Evolutionary conservation across 2,888 invertebrate species (phyloP), one percentile per base, ranked within the genome.

Genomic region (Xestia sexstrigata): DNA sequence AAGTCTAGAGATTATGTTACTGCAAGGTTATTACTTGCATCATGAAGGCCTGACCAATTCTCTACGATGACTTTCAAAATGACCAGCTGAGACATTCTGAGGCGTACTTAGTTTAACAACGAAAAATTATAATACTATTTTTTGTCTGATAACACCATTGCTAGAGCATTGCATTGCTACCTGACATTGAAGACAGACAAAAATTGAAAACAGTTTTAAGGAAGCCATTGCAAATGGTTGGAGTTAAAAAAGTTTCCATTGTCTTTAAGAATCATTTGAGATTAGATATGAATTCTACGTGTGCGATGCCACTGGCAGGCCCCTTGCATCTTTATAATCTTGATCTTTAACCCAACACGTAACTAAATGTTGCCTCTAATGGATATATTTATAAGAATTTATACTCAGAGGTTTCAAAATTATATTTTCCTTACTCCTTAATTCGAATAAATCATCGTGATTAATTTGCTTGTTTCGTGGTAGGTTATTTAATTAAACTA

Each of bases 311-410:
- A 69, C 68, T 65, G 65, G n/a, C 67, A 45, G 49, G 45, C 42
- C 49, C 35, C 71, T 67, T 74, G 74, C 70, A 74, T 62, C 74
- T 58, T 55, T 68, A 71, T 65, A 78, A 72, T 82, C 83, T 72
- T 85, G 86, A 83, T 83, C 86, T 86, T 74, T 83, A 85, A 82
- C 86, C 78, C 35, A 69, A 72, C 69, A 74, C 70, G 71, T 78
- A 72, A 82, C 62, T 74, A 69, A 58, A 74, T 68, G 74, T 76
- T 60, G 42, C 49, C 35, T 66, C 26, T 83, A 85, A 81, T 82
- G 45, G 65, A 74, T 45, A 65, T 71, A 66, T 86, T 76, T 82
- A 83, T 76, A 76, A 72, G 62, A 70, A 62, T 74, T 70, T n/a
- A 45, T 72, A 52, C 62, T 62, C 65, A 78, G 58, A 70, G 13